These are phyloP conservation scores for Pachymerium ferrugineum DNA, from an alignment of 2,888 invertebrate species.

Conservation along the genomic window DNA sequence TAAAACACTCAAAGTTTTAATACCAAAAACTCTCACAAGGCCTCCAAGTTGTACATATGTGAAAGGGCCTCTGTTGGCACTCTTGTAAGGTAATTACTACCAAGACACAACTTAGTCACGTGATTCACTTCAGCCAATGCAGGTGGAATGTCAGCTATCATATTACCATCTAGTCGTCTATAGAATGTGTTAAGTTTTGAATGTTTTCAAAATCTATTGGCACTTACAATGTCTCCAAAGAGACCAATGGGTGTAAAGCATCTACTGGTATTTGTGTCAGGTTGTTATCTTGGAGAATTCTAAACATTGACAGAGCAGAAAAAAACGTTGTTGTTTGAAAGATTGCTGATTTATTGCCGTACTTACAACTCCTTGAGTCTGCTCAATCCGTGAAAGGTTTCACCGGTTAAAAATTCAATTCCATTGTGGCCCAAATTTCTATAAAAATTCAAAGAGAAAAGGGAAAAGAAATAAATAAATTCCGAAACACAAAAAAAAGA, in stretches of 20 bases:
- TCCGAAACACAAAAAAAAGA: not conserved
- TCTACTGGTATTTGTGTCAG: not conserved
- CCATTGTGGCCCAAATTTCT: slow-evolving; percentile 22
- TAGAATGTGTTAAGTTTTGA: too few relatives aligned
- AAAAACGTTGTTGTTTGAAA: not conserved
- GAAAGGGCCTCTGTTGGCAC: slow-evolving; percentile 28
- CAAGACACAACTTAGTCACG: slow-evolving; percentile 26
- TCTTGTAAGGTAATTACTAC: not conserved
- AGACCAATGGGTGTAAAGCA: not conserved
- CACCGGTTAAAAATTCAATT: slow-evolving; percentile 2
- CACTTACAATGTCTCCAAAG: slow-evolving; percentile 23
- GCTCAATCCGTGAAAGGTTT: not conserved
- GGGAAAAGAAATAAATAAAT: not conserved
- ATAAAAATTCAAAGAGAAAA: not conserved
- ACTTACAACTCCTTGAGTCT: slow-evolving; percentile 26
- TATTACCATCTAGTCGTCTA: slow-evolving; percentile 29
- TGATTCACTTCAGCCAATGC: not conserved
- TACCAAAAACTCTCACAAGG: slow-evolving; percentile 6
- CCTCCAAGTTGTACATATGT: slow-evolving; percentile 6
- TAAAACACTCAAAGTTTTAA: not conserved
- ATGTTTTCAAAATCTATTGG: too few relatives aligned
- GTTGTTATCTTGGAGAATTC: slow-evolving; percentile 29
- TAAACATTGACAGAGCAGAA: too few relatives aligned
- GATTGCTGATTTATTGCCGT: not conserved
- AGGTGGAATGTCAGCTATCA: slow-evolving; percentile 20